Percentiles rank a stretch among this genome's conserved stretches.
These are phyloP conservation scores for Pangasius mekongensis DNA, from an alignment of 2,797 vertebrate genomes.

Conservation along the genomic window DNA sequence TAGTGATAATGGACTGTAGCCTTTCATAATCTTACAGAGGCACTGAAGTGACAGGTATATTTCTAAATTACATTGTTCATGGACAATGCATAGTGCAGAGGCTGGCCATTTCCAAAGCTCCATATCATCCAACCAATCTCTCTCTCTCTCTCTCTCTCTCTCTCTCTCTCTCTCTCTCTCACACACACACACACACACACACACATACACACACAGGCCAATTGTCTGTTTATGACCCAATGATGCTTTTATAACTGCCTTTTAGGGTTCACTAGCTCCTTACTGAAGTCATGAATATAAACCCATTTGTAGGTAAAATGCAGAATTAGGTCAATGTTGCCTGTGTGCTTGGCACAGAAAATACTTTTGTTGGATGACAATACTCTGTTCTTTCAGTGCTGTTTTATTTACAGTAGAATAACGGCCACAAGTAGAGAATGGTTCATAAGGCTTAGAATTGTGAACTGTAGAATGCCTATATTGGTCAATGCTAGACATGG, in stretches of 20 bases:
- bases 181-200: background rate
- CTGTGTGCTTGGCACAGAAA: background rate
- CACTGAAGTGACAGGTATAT: background rate
- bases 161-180: background rate
- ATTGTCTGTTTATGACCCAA: conserved; percentile 41
- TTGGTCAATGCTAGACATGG: background rate
- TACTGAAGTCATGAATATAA: conserved; percentile 13
- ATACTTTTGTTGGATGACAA: background rate
- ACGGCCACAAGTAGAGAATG: background rate
- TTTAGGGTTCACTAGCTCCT: conserved; percentile 24
- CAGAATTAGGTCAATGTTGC: background rate
- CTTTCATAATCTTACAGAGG: background rate
- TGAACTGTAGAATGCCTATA: background rate
- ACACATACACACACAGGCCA: background rate
- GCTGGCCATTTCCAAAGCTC: background rate
- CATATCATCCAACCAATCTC: background rate
- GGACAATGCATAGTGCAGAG: background rate
- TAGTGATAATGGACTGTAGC: background rate
- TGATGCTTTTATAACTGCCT: conserved; percentile 27
- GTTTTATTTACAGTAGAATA: background rate
- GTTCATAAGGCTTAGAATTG: background rate
- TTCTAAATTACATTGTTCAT: background rate
- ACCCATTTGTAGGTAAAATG: conserved; percentile 29
- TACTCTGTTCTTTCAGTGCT: background rate
- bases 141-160: background rate